Evolutionary conservation across 1,140 invertebrate genomes (phyloP), one percentile per base, ranked within the genome.

Genomic region (Pantala flavescens): DNA sequence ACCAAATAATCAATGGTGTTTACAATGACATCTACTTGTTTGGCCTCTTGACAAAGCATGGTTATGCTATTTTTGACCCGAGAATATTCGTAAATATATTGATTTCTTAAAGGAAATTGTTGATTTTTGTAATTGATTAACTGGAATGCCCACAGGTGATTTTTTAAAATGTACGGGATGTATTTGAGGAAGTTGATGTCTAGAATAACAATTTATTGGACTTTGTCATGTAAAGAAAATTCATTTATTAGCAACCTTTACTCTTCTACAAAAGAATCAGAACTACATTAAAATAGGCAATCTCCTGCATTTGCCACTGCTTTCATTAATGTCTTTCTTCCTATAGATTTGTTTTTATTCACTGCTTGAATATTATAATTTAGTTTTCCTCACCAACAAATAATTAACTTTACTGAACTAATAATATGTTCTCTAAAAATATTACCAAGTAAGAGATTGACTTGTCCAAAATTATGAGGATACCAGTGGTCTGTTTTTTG

Each of bases 41-140:
- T 63, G 49, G 49, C 49, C 49, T 63, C 49, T 63, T 63, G 49
- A 63, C n/a, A 63, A 63, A 63, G 49, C 49, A 63, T 63, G 49
- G 49, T 63, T 19, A 63, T 63, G 49, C 49, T 21, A 63, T 16
- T 63, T 63, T 19, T 63, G 49, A 63, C 16, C 49, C n/a, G n/a
- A 63, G 49, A 63, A 63, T 21, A 63, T 63, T 63, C 3, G 49
- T 63, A 63, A 63, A 19, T 21, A 63, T 63, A 19, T 16, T 63
- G 14, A 19, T 63, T 16, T 16, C 49, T 63, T 63, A 63, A 63
- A 21, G 49, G n/a, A 63, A 16, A 63, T 7, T 63, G n/a, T 63
- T 63, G n/a, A 63, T 63, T 63, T 63, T 63, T 63, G 49, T 36
- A 36, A 21, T 63, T 63, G n/a, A 63, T 63, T 16, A 63, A 63